phyloP scores from a whole-genome alignment of 2,113 vertebrate genomes.

The Callionymus lyra region DNA sequence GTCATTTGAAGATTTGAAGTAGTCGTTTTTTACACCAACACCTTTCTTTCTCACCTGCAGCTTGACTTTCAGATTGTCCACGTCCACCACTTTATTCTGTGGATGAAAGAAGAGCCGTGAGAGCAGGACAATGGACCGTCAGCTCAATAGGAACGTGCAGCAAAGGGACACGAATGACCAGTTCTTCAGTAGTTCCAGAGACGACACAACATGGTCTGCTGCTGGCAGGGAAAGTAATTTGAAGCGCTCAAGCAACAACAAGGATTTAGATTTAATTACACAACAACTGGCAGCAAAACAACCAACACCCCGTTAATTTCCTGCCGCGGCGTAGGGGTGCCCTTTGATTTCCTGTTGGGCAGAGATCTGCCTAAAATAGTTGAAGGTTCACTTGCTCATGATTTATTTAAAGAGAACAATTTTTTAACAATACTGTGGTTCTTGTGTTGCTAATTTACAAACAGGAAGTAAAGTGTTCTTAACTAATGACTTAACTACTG shows the following conservation, averaged over 20 bases:
- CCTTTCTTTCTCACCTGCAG: constrained; percentile 58
- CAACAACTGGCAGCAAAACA: constrained; percentile 54
- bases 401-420: too few species aligned
- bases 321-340: constrained; percentile 36
- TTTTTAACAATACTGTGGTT: too few species aligned
- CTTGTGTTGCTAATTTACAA: too few species aligned
- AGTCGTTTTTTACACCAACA: too few species aligned
- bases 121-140: constrained; percentile 15
- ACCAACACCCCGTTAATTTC: constrained; percentile 53
- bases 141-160: constrained; percentile 13
- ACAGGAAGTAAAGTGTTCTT: too few species aligned
- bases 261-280: constrained; percentile 61
- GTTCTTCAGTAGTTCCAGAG: constrained; percentile 12
- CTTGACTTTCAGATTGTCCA: constrained; percentile 89
- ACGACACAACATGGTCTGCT: constrained; percentile 17
- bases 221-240: constrained; percentile 49
- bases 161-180: constrained; percentile 20
- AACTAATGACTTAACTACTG: too few species aligned
- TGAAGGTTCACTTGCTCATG: neutral
- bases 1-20: too few species aligned
- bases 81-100: constrained; percentile 90
- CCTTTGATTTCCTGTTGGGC: constrained; percentile 39
- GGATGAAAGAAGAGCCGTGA: constrained; percentile 19
- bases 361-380: constrained; percentile 23
- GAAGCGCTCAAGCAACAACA: constrained; percentile 44